These are phyloP conservation scores for Vimba vimba DNA, from an alignment of 2,113 vertebrate species.

Conservation along the genomic window DNA sequence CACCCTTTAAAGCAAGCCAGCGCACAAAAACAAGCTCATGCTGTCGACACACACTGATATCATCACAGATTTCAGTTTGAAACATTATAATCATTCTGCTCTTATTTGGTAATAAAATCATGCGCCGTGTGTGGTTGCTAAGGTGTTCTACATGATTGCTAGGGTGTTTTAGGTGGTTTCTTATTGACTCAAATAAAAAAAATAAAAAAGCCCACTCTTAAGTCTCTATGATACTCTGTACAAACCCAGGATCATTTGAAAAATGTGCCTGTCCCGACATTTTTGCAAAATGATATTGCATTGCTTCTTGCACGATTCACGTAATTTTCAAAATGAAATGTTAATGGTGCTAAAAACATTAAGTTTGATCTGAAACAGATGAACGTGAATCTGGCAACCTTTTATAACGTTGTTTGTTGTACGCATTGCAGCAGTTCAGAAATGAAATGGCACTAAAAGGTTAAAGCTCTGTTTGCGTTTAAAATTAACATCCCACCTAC, in stretches of 20 bases:
- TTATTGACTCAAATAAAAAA: not conserved
- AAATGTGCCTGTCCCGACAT: not conserved
- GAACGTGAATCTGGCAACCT: not conserved
- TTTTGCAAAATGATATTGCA: not conserved
- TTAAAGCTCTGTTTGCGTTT: not conserved
- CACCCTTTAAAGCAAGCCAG: slow-evolving; percentile 5
- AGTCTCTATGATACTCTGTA: not conserved
- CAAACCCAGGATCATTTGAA: not conserved
- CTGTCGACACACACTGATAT: not conserved
- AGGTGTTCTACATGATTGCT: not conserved
- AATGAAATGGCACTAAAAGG: not conserved
- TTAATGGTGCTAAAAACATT: not conserved
- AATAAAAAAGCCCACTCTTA: not conserved
- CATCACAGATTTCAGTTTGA: not conserved
- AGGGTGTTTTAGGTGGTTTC: not conserved
- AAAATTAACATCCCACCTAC: not conserved
- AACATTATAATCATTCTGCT: not conserved
- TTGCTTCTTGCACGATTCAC: not conserved
- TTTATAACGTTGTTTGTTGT: not conserved
- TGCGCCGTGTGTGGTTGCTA: not conserved
- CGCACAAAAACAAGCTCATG: slow-evolving; percentile 8
- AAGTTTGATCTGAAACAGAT: not conserved
- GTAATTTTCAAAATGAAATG: not conserved
- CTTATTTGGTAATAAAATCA: not conserved
- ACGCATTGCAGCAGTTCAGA: not conserved